Base-by-base conservation (phyloP, 2,888 invertebrate genomes). In the Galerucella calmariensis region DNA sequence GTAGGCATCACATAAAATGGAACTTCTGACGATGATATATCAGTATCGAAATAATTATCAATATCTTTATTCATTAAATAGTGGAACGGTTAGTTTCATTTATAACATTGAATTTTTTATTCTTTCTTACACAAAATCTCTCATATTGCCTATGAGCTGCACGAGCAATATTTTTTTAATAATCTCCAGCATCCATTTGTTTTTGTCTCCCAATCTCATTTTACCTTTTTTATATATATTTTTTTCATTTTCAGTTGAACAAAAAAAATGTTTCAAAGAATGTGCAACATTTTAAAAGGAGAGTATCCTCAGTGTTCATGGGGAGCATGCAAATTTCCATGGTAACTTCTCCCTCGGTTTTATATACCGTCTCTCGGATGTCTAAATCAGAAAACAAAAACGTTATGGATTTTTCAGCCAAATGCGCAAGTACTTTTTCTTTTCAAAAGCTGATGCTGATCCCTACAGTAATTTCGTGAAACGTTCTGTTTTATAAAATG, bases 251-350 rank as follows among this genome's bases (percentile, higher is more conserved):
- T 67, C 68, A 67, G 35, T 73, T 67, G 78, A 79, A 76, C 78
- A 74, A 74, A 75, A 70, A 35, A 66, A 73, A n/a, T 74, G 75
- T 76, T 77, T 72, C 77, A 75, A 80, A 77, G 78, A 76, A 81
- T 75, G 77, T 77, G 78, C 76, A 80, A 79, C 78, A 73, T 82
- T 80, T 78, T 81, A 76, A 76, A 78, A 80, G 77, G 16, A 65
- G 20, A 65, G 46, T 44, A 65, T 46, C 81, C 80, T 80, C 84
- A 82, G 82, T 84, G 83, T 85, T 86, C 86, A 86, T 86, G 85
- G 86, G 86, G 86, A 84, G 86, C 86, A 86, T 86, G 85, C 85
- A 86, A 86, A 87, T 87, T 85, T 84, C 86, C 86, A 87, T 87
- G 86, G 86, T 85, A 87, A 87, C 86, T 83, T 83, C 79, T 35